Conservation (phyloP, 1,140 invertebrate species). For the Manduca sexta region DNA sequence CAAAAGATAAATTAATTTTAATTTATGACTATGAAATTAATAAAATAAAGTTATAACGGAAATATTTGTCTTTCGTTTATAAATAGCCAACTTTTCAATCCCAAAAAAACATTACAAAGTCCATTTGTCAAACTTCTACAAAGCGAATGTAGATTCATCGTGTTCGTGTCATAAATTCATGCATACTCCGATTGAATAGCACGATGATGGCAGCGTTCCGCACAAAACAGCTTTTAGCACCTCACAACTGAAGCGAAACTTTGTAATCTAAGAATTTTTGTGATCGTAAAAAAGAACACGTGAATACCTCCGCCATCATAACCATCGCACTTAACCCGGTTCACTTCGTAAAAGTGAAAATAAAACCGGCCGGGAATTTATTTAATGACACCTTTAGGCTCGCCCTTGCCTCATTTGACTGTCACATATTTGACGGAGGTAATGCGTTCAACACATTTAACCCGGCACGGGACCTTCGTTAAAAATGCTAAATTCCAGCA, state of each 20-base stretch:
- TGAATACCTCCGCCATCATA: slow-evolving; percentile 34
- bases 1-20: too few species aligned
- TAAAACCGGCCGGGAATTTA: neutral
- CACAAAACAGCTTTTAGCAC: slow-evolving; percentile 45
- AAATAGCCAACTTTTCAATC: neutral
- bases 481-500: too few species aligned
- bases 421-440: neutral
- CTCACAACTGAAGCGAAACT: slow-evolving; percentile 29
- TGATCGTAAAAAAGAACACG: slow-evolving; percentile 32
- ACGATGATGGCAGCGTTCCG: slow-evolving; percentile 22
- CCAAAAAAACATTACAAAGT: neutral
- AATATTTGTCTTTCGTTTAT: too few species aligned
- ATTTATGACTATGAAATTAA: too few species aligned
- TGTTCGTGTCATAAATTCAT: slow-evolving; percentile 1
- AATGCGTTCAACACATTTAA: too few species aligned
- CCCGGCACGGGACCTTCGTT: too few species aligned
- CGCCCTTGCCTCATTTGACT: neutral
- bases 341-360: neutral
- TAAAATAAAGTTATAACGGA: too few species aligned
- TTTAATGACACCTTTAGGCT: neutral
- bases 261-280: slow-evolving; percentile 35
- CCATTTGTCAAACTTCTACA: slow-evolving; percentile 1
- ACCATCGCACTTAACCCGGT: slow-evolving; percentile 2
- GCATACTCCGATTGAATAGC: slow-evolving; percentile 35
- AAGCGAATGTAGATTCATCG: neutral